Evolutionary conservation across 1,140 invertebrate species (phyloP).

Genomic region (Dendroctonus ponderosae): DNA sequence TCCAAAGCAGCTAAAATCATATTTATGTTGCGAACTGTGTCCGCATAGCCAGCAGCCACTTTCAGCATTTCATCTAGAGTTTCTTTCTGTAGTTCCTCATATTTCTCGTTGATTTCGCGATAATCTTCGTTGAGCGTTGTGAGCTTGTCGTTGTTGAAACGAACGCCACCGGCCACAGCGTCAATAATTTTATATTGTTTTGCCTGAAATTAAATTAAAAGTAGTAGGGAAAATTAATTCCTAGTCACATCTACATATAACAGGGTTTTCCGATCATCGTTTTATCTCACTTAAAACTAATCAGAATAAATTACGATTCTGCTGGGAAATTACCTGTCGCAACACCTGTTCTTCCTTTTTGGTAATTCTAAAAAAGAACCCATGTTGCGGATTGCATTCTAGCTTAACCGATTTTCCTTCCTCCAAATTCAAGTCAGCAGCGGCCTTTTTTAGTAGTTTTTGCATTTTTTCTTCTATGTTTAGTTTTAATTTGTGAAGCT

Average conservation of each 20-base stretch:
- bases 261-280: too few species aligned
- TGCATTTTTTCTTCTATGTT: constrained; percentile 72
- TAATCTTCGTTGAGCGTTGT: constrained; percentile 74
- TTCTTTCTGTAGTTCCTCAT: constrained; percentile 76
- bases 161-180: constrained; percentile 81
- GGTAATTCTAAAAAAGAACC: constrained; percentile 88
- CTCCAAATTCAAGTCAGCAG: constrained; percentile 72
- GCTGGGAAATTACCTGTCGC: constrained; percentile 10
- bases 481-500: constrained; percentile 67
- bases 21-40: constrained; percentile 73
- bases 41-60: constrained; percentile 82
- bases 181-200: constrained; percentile 80
- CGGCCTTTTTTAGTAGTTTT: constrained; percentile 63
- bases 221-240: constrained; percentile 54
- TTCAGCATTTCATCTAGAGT: constrained; percentile 83
- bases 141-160: constrained; percentile 78
- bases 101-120: constrained; percentile 59
- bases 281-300: too few species aligned
- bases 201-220: constrained; percentile 56
- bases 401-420: constrained; percentile 75
- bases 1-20: constrained; percentile 79
- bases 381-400: constrained; percentile 77
- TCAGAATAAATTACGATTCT: too few species aligned
- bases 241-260: too few species aligned
- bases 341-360: constrained; percentile 80